Evolutionary conservation across 2,113 vertebrate genomes (phyloP).

Genomic region (Theristicus caerulescens): DNA sequence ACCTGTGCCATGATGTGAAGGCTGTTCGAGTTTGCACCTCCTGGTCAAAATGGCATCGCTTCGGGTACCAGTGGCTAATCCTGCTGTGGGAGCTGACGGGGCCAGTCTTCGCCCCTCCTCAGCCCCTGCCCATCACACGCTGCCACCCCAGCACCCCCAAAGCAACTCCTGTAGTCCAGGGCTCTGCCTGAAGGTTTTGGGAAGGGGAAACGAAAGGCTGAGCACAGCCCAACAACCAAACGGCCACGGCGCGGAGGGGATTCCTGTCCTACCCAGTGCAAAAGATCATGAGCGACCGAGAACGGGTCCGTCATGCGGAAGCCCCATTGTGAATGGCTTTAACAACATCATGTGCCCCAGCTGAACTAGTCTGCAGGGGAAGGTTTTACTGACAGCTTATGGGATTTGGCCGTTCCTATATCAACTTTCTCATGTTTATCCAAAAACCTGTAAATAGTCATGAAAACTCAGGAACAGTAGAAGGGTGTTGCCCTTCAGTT

Average conservation of each 20-base stretch:
- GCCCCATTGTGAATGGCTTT: fast-evolving
- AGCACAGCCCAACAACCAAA: neutral
- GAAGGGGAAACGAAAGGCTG: neutral
- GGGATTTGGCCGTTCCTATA: neutral
- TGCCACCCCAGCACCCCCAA: neutral
- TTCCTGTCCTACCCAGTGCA: neutral
- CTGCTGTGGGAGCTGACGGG: neutral
- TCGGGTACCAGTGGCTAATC: neutral
- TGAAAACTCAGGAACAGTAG: slow-evolving; percentile 1
- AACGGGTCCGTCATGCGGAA: fast-evolving
- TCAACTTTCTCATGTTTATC: neutral
- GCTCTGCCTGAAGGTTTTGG: neutral
- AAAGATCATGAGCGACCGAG: neutral
- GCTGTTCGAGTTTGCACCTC: neutral
- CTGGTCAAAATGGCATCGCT: neutral
- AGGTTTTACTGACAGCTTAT: neutral
- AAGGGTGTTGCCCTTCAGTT: neutral
- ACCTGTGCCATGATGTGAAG: fast-evolving
- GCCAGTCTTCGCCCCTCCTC: neutral
- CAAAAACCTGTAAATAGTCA: neutral
- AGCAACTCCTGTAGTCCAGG: neutral
- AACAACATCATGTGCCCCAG: neutral
- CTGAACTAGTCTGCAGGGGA: neutral
- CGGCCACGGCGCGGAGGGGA: fast-evolving
- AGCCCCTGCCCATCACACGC: neutral